Evolutionary conservation across 2,888 invertebrate genomes (phyloP), one percentile per base, ranked within the genome.

Genomic region (Phlogophora meticulosa): DNA sequence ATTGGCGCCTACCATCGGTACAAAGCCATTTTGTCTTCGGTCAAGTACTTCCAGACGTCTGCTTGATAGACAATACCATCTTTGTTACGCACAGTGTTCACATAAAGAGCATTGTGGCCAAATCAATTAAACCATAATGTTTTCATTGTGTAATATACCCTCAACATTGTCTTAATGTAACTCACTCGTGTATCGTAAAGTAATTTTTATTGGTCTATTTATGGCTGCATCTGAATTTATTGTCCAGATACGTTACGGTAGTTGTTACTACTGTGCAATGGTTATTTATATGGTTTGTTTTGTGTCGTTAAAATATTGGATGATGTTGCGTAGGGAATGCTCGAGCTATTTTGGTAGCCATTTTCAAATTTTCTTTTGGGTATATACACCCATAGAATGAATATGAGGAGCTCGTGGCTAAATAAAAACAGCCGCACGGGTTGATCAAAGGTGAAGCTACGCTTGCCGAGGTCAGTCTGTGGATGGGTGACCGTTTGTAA

Each of bases 1-100:
- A 89, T 90, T 94, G 95, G 95, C 95, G 95, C 95, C 95, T 94
- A 86, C 88, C 89, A 88, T 89, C 88, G 89, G 89, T 90, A 95
- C 94, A 95, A 95, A 95, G 95, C 86, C 94, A 95, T 95, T 95
- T 95, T 95, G 95, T 95, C 94, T 94, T 92, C 83, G 92, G 90
- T 94, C 94, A 92, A 94, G 94, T 94, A 94, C 93, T 93, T 90
- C 91, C 94, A 95, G 94, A 94, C 95, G 94, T 94, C 94, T 93
- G 94, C 85, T 90, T 75, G 76, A 76, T 94, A 94, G 94, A 95
- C 94, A 95, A 94, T 93, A 90, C 90, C 90, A 92, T 92, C 94
- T 91, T 93, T 95, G 94, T 95, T 85, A 93, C 90, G 46, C 17
- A 32, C 70, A 70, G 76, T 61, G 48, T 75, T 76, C 76, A 75